These are phyloP conservation scores for Apteryx mantelli DNA, from an alignment of 2,113 vertebrate species.

Conservation along the genomic window DNA sequence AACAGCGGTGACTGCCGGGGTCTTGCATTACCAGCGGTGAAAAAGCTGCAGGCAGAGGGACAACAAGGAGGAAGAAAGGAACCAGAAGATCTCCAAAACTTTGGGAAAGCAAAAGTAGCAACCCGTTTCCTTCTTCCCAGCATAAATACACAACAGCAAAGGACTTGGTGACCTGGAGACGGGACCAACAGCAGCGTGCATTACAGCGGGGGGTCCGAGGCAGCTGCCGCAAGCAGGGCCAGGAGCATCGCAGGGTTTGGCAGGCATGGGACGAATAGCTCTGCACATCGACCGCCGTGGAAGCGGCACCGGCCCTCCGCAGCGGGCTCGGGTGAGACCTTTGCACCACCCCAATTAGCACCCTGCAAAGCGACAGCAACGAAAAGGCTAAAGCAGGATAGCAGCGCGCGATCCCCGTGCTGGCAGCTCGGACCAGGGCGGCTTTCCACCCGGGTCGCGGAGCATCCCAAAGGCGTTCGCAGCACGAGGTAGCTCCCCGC, in stretches of 20 bases:
- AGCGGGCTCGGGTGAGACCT: neutral
- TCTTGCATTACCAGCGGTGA: neutral
- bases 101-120: neutral
- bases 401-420: neutral
- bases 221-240: neutral
- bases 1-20: rapidly evolving
- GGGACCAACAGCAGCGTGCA: neutral
- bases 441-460: neutral
- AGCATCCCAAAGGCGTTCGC: neutral
- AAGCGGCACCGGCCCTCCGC: rapidly evolving
- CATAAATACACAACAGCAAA: neutral
- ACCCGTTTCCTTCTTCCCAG: too few relatives aligned
- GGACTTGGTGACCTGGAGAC: neutral
- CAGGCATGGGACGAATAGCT: too few relatives aligned
- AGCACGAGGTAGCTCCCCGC: neutral
- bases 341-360: neutral
- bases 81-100: neutral
- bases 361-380: neutral
- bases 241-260: neutral
- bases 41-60: neutral
- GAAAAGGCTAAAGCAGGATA: neutral
- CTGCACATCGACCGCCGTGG: neutral
- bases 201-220: neutral
- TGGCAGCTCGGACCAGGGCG: neutral
- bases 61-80: neutral